Evolutionary conservation across 92 coral and sea anemone species (phyloP).

Genomic region (Pocillopora grandis): DNA sequence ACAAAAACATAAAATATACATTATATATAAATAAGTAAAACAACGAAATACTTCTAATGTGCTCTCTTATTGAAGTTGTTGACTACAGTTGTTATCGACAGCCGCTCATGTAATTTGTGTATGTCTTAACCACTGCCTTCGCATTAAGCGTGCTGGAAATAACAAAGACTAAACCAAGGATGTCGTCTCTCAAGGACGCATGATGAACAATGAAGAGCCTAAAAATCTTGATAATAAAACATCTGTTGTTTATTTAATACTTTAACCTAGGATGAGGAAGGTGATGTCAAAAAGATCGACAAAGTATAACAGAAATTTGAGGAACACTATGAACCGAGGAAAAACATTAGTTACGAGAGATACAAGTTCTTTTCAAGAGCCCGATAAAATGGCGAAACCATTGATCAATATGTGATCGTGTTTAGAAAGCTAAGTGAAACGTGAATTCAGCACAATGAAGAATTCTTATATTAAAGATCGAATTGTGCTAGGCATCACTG

Average conservation of each 20-base stretch:
- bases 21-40: too few relatives aligned
- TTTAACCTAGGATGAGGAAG: constrained; percentile 39
- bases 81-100: too few relatives aligned
- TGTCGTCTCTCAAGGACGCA: not conserved
- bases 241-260: constrained; percentile 22
- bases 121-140: too few relatives aligned
- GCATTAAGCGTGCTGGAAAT: not conserved
- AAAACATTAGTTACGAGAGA: constrained; percentile 43
- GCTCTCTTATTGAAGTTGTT: too few relatives aligned
- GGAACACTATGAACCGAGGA: constrained; percentile 50
- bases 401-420: constrained; percentile 48
- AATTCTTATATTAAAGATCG: constrained; percentile 47
- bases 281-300: constrained; percentile 47
- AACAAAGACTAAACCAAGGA: not conserved
- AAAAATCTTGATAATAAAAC: not conserved
- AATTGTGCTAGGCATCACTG: constrained; percentile 46
- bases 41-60: too few relatives aligned
- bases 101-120: too few relatives aligned
- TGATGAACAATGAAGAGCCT: not conserved
- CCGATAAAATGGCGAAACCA: constrained; percentile 46
- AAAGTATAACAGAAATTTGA: constrained; percentile 41
- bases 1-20: too few relatives aligned
- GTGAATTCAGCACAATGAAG: constrained; percentile 49
- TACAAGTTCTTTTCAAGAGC: constrained; percentile 49
- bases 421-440: constrained; percentile 34